Base-by-base conservation (phyloP, 2,888 invertebrate species). In the Caenorhabditis sinica region DNA sequence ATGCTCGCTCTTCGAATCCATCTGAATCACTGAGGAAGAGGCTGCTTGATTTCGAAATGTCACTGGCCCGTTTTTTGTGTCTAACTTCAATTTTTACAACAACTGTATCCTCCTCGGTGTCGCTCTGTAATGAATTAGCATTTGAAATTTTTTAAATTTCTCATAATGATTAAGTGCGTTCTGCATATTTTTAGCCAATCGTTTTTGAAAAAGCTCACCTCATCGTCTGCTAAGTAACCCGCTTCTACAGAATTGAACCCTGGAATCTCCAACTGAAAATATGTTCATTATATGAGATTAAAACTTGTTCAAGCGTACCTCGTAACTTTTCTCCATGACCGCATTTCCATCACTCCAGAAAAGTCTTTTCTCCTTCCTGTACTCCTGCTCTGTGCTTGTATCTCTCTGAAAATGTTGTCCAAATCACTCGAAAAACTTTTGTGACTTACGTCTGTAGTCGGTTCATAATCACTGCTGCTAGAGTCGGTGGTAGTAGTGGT, bases 171-270 rank as follows among this genome's bases (percentile, higher is more conserved):
- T n/a, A 20, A 28, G 33, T 36, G n/a, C 9, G 33, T 36, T 36
- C 33, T 36, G 33, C 4, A 36, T n/a, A n/a, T 36, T 36, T 36
- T 36, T 36, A 36, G 33, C 33, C 9, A 4, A 28, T 49, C n/a
- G 28, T 5, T 3, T 17, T 2, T 17, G 17, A 15, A 25, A 36
- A 53, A 40, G 23, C 33, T 25, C 5, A 80, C 80, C 43, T 80
- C 80, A 58, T 80, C 80, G 43, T 80, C 80, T 9, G 80, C 80
- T 25, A 80, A 36, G 60, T 80, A 80, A 20, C 80, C 80, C 23
- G 80, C 17, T n/a, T 80, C 80, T 2, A 80, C 65, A 1, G 63
- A 4, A 60, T 80, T 72, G 72, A 72, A 80, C 0, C 53, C 56
- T 2, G 80, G 80, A 20, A 66, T 33, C 20, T 72, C 65, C 36